Evolutionary conservation across 2,888 invertebrate genomes (phyloP), one percentile per base, ranked within the genome.

Genomic region (Sphaerophoria rueppellii): DNA sequence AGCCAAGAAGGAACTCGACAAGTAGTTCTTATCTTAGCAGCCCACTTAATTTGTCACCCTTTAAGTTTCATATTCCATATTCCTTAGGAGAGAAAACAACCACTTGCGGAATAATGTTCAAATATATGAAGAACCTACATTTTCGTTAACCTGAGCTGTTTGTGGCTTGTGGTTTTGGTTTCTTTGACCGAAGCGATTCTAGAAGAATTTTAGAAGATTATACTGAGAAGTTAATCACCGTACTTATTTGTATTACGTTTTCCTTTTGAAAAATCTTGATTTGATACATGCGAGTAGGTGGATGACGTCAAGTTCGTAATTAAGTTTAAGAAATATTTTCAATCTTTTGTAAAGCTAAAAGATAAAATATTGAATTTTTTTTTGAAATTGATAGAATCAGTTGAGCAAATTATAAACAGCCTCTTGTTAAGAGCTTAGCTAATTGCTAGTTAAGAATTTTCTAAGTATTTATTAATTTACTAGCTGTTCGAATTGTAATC

Each of bases 31-130:
- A 67, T 67, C 40, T 54, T 11, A 54, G 67, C 54, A 54, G 40
- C 67, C 65, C 54, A 54, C 67, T 67, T 67, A 67, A 54, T 67
- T 67, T 67, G 52, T 54, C 67, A 67, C 67, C 52, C 67, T 67
- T 67, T 40, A 54, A 37, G 67, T 54, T 37, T 67, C 54, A 67
- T 67, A 16, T 37, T 58, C 14, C 46, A 24, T 24, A 43, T 61
- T 61, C 7, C 40, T 54, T 32, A 67, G 67, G 24, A 67, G 54
- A 37, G 11, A 54, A 12, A 24, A 67, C 37, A 52, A 54, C 54
- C 91, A 97, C 98, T 97, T 94, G 99, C 99, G 98, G 48, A 16
- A 50, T 65, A 37, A 35, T 50, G 50, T 37, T 35, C 50, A 65
- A 65, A 65, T 16, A 37, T 65, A 50, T 9, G 40, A 37, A 50